Base-by-base conservation (phyloP, 2,797 vertebrate genomes). In the Siniperca scherzeri region DNA sequence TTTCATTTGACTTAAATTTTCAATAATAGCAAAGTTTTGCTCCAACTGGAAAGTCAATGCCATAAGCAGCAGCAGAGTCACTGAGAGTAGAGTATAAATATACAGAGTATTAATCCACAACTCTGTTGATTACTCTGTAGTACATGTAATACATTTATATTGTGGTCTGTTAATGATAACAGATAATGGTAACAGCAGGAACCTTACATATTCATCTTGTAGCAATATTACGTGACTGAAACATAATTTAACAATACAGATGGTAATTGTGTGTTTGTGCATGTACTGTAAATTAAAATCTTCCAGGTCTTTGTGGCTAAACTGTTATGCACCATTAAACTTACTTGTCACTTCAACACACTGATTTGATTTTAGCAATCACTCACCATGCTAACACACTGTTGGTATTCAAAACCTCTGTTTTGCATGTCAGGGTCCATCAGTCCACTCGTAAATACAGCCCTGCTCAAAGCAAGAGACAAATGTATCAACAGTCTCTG, bases 331-430 rank as follows among this genome's bases (percentile, higher is more conserved):
- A 56, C 42, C 70, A 87, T 75, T 87, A 11, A 78, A n/a, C 9
- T 61, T 33, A 48, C 61, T 66, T 19, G 21, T 7, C 55, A 59
- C 5, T 44, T 71, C 22, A 74, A 64, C 61, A 42, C 27, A 14
- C 84, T 76, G 30, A 30, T 44, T 13, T 61, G 38, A 75, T 77
- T 52, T 73, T 36, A 50, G 64, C 62, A 61, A 64, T 77, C 53
- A 73, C 36, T 77, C 5, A 5, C 68, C 71, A 55, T 70, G 50
- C 74, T 79, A 60, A 78, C 79, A 81, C n/a, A 62, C 76, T 78
- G 79, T 81, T 86, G 64, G 85, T 86, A 86, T 87, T 89, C 81
- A 88, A 87, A 91, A 48, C 2, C 22, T 9, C 1, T 38, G 1
- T 7, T 90, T 91, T 89, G 74, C 71, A 85, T 88, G 62, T 77